Evolutionary conservation across 2,888 invertebrate species (phyloP), one percentile per base, ranked within the genome.

Genomic region (Tinea trinotella): DNA sequence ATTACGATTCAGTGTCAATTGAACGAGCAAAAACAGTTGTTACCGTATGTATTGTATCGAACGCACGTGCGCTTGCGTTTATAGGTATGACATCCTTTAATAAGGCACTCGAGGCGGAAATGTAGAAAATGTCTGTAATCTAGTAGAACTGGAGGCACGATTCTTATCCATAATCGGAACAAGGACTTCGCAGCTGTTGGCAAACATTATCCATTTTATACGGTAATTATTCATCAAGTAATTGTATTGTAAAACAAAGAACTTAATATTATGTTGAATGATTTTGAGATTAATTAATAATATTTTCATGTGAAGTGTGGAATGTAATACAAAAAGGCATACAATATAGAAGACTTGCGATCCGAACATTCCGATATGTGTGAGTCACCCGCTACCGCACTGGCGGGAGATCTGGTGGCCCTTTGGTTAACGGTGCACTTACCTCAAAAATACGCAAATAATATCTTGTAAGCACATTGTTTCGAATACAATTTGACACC

Each of bases 121-220:
- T 75, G 71, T 79, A 71, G 79, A 82, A 83, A 84, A 84, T 84
- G 79, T 76, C 73, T 74, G 82, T 78, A 78, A 83, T 83, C 74
- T 76, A 20, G 24, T 70, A 62, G 67, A 71, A 75, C 72, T 64
- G 64, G 66, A 71, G 72, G 80, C 82, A 83, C 84, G 84, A 84
- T 71, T 80, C 79, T 74, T 76, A 75, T 62, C 84, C 83, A 77
- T 83, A 84, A 83, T 79, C 78, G 78, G 83, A 74, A 80, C 82
- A 82, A 85, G 85, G 82, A 81, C 81, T 77, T 62, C 60, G 74
- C 81, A 82, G 81, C 82, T 83, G 82, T 74, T 74, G 35, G 79
- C 77, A 76, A 82, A 82, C 81, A 84, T 78, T 76, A 73, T 71
- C 66, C 46, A 46, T 46, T 46, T 19, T 72, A 71, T 69, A 71